These are phyloP conservation scores for Eulacestoma nigropectus DNA, from an alignment of 2,113 vertebrate genomes.

Conservation along the genomic window DNA sequence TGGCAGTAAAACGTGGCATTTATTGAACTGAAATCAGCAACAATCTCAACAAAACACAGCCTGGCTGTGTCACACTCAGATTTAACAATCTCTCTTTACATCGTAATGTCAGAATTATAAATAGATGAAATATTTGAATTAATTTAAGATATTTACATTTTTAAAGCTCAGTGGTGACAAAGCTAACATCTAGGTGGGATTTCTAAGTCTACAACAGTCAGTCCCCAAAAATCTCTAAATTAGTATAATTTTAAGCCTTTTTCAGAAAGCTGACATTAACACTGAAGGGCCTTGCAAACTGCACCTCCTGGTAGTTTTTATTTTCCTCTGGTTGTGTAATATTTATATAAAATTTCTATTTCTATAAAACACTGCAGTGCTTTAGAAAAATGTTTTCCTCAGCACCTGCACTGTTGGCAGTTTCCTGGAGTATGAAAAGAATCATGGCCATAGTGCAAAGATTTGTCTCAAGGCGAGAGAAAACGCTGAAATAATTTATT, in stretches of 20 bases:
- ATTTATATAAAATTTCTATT: neutral
- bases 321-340: neutral
- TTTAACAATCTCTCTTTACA: neutral
- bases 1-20: neutral
- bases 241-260: neutral
- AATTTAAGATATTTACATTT: neutral
- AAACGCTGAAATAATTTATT: conserved; percentile 13
- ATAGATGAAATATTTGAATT: neutral
- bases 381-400: neutral
- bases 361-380: neutral
- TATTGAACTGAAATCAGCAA: neutral
- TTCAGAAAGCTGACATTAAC: neutral
- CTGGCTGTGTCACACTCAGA: neutral
- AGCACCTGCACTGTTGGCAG: neutral
- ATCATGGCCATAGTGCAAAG: neutral
- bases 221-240: neutral
- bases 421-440: neutral
- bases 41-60: neutral
- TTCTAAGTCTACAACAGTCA: neutral
- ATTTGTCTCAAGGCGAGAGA: neutral
- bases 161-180: neutral
- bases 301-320: neutral
- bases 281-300: neutral
- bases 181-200: neutral
- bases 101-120: neutral